A percentile compares a stretch with the other conserved stretches of the same genome.
phyloP scores from a whole-genome alignment of 2,888 invertebrate species.

The Coleophora flavipennella region DNA sequence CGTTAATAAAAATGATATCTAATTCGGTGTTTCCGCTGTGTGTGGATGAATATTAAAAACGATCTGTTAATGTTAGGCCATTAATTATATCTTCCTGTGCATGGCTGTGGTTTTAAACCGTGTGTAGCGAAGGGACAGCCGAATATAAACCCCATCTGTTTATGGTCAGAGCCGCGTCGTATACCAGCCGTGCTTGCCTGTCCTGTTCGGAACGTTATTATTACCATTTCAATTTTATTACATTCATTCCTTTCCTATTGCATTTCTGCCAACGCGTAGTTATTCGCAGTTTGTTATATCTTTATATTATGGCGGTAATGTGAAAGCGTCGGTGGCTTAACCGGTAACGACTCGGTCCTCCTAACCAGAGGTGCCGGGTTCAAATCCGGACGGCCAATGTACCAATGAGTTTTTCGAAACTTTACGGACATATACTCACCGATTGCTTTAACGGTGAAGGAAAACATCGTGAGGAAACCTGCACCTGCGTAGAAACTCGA shows the following conservation, averaged over 20 bases:
- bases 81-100: conserved; percentile 63
- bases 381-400: no score
- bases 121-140: conserved; percentile 41
- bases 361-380: no score
- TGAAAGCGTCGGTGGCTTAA: no score
- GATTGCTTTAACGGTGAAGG: no score
- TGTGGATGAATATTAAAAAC: conserved; percentile 39
- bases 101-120: conserved; percentile 39
- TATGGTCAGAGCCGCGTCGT: conserved; percentile 32
- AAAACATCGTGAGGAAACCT: no score
- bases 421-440: no score
- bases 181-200: conserved; percentile 16
- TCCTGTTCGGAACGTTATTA: conserved; percentile 18
- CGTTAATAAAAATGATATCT: conserved; percentile 34
- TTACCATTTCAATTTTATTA: not conserved
- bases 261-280: no score
- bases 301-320: no score
- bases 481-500: no score
- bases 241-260: not conserved
- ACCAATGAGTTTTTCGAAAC: no score
- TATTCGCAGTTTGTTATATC: no score
- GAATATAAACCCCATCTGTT: conserved; percentile 54
- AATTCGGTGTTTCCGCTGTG: conserved; percentile 44
- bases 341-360: no score
- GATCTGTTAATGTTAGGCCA: conserved; percentile 52